Evolutionary conservation across 2,888 invertebrate genomes (phyloP).

Genomic region (Exephanes ischioxanthus): DNA sequence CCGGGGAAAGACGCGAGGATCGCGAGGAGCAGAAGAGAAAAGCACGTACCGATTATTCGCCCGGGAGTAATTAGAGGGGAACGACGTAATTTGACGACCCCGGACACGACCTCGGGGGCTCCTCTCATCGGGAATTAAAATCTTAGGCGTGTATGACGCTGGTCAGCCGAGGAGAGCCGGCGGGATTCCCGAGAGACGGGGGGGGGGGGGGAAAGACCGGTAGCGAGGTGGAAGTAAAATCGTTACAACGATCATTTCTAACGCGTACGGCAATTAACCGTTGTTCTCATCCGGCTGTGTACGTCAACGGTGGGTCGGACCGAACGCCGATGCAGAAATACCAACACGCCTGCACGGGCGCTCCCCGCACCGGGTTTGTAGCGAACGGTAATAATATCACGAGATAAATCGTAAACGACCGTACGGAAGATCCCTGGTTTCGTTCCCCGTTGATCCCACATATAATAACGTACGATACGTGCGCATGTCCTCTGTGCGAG

Average conservation of each 20-base stretch:
- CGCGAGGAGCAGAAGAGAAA: slow-evolving; percentile 47
- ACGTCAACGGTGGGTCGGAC: not conserved
- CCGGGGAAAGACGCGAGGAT: slow-evolving; percentile 1
- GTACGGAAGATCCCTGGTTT: slow-evolving; percentile 46
- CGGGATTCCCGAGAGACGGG: slow-evolving; percentile 46
- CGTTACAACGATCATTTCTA: slow-evolving; percentile 48
- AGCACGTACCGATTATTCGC: slow-evolving; percentile 71
- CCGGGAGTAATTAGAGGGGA: slow-evolving; percentile 71
- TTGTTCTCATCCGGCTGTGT: not conserved
- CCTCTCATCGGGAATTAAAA: slow-evolving; percentile 76
- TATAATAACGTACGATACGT: slow-evolving; percentile 61
- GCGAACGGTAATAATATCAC: slow-evolving; percentile 37
- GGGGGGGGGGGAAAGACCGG: not conserved
- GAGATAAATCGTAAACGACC: slow-evolving; percentile 69
- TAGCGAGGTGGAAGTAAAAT: slow-evolving; percentile 41
- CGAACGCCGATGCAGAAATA: not conserved
- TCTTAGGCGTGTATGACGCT: slow-evolving; percentile 71
- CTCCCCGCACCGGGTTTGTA: not conserved
- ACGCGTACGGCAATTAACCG: slow-evolving; percentile 27
- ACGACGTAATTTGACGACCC: slow-evolving; percentile 55
- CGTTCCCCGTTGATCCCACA: slow-evolving; percentile 23
- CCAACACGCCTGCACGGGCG: not conserved
- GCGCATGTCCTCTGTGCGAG: slow-evolving; percentile 49
- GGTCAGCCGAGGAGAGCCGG: not conserved
- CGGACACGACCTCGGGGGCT: slow-evolving; percentile 38